Percentiles rank a stretch among this genome's conserved stretches.
phyloP scores from a whole-genome alignment of 2,888 invertebrate species.

The Alentia gelatinosa region DNA sequence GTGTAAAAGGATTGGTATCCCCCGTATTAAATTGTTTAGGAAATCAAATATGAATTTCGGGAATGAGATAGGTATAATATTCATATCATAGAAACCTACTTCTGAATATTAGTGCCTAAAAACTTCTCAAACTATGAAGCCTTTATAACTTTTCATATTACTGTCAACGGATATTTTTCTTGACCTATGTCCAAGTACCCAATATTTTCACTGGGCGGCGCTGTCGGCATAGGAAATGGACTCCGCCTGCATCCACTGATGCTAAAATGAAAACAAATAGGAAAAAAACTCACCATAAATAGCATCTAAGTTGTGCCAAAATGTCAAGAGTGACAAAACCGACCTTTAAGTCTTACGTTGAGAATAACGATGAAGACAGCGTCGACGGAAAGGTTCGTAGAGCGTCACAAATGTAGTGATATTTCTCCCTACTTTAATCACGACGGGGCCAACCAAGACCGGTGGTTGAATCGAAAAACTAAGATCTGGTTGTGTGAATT shows the following conservation, averaged over 20 bases:
- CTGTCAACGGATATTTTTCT: not conserved
- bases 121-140: too few relatives aligned
- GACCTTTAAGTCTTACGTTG: slow-evolving; percentile 43
- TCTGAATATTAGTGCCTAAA: too few relatives aligned
- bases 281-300: slow-evolving; percentile 19
- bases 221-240: slow-evolving; percentile 45
- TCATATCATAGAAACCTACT: too few relatives aligned
- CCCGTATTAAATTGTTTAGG: too few relatives aligned
- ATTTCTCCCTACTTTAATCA: not conserved
- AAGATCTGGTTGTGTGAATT: not conserved
- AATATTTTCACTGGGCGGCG: not conserved
- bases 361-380: not conserved
- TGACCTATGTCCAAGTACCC: not conserved
- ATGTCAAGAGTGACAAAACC: slow-evolving; percentile 36
- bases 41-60: too few relatives aligned
- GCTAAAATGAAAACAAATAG: slow-evolving; percentile 43
- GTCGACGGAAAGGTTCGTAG: slow-evolving; percentile 31
- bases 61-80: too few relatives aligned
- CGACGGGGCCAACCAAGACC: not conserved
- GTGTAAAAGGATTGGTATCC: too few relatives aligned
- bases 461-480: not conserved
- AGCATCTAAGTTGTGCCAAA: not conserved
- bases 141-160: too few relatives aligned
- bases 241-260: slow-evolving; percentile 29
- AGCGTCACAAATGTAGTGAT: not conserved